Evolutionary conservation across 2,113 vertebrate genomes (phyloP).

Genomic region (Mastomys natalensis): DNA sequence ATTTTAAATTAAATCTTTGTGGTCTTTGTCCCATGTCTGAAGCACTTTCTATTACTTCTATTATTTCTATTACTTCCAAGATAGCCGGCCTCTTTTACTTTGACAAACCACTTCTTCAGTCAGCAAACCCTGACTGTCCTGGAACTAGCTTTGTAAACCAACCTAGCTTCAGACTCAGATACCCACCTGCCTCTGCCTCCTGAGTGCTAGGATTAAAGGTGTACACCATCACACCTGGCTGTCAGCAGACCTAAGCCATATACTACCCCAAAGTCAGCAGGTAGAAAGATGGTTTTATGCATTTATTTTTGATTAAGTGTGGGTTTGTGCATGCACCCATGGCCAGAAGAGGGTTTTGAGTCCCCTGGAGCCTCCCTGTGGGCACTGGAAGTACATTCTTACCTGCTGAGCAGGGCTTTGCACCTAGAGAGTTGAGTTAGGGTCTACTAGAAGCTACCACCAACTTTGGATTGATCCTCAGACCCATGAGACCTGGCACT

Average conservation of each 20-base stretch:
- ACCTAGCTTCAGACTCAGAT: not conserved
- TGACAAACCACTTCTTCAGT: not conserved
- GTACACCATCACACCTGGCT: not conserved
- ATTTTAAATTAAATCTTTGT: constrained; percentile 76
- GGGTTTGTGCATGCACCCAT: not conserved
- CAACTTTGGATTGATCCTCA: not conserved
- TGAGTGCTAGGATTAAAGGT: not conserved
- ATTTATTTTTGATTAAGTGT: not conserved
- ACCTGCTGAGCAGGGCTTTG: not conserved
- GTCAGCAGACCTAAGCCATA: no score
- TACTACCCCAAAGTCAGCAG: not conserved
- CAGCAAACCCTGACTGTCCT: not conserved
- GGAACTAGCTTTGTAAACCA: not conserved
- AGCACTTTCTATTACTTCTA: not conserved
- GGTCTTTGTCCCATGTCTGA: not conserved
- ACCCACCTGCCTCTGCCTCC: not conserved
- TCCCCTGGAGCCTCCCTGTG: not conserved
- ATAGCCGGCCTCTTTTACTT: constrained; percentile 34
- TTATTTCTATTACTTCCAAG: no score
- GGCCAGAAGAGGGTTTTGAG: not conserved
- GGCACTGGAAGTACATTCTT: not conserved
- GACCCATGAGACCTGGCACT: not conserved
- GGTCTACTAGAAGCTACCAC: not conserved
- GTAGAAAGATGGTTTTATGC: not conserved
- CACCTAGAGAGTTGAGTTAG: not conserved